phyloP scores from a whole-genome alignment of 2,797 vertebrate genomes.

The Strix occidentalis region DNA sequence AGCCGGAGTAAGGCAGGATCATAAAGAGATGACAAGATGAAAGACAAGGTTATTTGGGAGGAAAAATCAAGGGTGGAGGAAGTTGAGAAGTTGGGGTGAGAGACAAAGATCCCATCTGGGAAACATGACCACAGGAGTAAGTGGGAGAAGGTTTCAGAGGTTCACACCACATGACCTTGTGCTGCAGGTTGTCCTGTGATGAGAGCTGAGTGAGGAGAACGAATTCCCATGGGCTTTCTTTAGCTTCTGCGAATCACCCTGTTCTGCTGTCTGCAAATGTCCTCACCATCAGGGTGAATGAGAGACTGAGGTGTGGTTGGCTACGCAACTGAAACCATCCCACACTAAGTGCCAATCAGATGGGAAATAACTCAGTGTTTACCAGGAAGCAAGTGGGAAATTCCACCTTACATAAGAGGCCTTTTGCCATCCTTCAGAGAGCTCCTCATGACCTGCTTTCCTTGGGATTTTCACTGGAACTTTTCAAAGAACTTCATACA shows the following conservation, averaged over 20 bases:
- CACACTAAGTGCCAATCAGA: background rate
- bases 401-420: conserved; percentile 1
- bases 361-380: background rate
- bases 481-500: background rate
- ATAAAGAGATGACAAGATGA: background rate
- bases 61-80: background rate
- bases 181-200: background rate
- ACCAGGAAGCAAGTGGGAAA: background rate
- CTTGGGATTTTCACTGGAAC: background rate
- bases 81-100: background rate
- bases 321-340: background rate
- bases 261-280: background rate
- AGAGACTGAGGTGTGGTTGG: background rate
- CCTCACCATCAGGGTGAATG: background rate
- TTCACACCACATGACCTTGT: background rate
- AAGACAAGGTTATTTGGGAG: background rate
- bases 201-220: background rate
- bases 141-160: background rate
- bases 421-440: background rate
- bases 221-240: background rate
- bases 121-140: fast-evolving
- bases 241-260: background rate
- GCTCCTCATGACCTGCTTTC: conserved; percentile 10
- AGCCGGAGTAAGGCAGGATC: background rate
- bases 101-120: background rate